phyloP scores from a whole-genome alignment of 2,888 invertebrate species.

The Dilophus febrilis region DNA sequence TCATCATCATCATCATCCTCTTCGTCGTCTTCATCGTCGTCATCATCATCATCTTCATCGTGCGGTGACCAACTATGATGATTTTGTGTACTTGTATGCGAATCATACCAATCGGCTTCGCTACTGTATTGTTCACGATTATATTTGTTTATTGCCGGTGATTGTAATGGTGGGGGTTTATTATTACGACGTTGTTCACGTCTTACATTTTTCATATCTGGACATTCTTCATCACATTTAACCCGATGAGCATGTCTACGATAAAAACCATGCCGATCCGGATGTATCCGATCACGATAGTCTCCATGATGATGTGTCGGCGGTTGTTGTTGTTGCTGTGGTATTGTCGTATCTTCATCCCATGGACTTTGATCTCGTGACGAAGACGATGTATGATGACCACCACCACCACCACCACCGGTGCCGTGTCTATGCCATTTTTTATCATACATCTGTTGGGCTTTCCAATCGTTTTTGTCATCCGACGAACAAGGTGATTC shows the following conservation, averaged over 20 bases:
- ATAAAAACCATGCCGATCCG: constrained; percentile 30
- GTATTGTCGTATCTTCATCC: constrained; percentile 60
- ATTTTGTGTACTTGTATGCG: constrained; percentile 24
- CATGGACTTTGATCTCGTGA: constrained; percentile 64
- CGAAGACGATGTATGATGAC: constrained; percentile 54
- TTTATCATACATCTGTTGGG: constrained; percentile 30
- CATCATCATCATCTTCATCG: constrained; percentile 14
- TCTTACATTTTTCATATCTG: constrained; percentile 21
- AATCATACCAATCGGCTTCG: constrained; percentile 25
- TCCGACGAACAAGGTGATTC: constrained; percentile 67
- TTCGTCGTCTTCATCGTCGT: no score
- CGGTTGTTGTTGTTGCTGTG: no score
- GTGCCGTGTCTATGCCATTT: constrained; percentile 34
- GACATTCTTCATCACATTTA: constrained; percentile 41
- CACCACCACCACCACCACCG: no score
- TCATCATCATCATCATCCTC: no score
- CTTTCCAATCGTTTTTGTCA: constrained; percentile 43
- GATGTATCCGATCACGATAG: constrained; percentile 28
- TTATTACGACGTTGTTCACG: no score
- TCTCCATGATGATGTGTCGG: constrained; percentile 45
- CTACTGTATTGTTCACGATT: constrained; percentile 29
- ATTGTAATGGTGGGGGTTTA: no score
- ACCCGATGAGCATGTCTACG: constrained; percentile 33
- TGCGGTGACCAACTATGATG: constrained; percentile 30
- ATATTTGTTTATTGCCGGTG: background rate